Percentiles rank a stretch among this genome's conserved stretches.
Evolutionary conservation across 1,140 invertebrate species (phyloP).

Genomic region (Trachymyrmex cornetzi): DNA sequence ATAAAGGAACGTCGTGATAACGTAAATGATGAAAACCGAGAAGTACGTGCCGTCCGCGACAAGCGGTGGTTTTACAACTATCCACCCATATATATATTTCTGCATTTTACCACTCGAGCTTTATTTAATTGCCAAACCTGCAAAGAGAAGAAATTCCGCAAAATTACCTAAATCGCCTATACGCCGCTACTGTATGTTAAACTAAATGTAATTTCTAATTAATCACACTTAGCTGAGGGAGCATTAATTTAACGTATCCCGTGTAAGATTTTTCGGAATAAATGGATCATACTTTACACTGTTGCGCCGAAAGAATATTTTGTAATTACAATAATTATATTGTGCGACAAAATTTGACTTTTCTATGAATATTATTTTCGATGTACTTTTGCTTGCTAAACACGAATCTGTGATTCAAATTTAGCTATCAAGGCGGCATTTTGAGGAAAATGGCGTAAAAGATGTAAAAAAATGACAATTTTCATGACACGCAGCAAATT

Average conservation of each 20-base stretch:
- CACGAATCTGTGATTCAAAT: too few relatives aligned
- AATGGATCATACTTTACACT: not conserved
- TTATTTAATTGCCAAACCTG: conserved; percentile 35
- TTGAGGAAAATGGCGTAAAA: too few relatives aligned
- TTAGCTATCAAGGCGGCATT: too few relatives aligned
- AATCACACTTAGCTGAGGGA: not conserved
- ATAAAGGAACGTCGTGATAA: conserved; percentile 76
- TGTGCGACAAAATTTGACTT: too few relatives aligned
- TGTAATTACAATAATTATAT: too few relatives aligned
- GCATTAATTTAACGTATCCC: not conserved
- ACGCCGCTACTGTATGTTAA: not conserved
- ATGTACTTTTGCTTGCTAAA: too few relatives aligned
- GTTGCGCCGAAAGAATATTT: not conserved
- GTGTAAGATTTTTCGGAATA: not conserved
- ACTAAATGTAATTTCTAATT: conserved; percentile 30
- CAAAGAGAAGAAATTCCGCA: conserved; percentile 13
- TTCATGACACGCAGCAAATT: too few relatives aligned
- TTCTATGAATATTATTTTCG: too few relatives aligned
- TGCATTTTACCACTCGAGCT: not conserved
- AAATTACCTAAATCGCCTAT: not conserved
- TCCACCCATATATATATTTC: conserved; percentile 30
- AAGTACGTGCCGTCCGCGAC: conserved; percentile 72
- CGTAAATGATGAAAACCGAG: conserved; percentile 77
- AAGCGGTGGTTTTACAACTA: conserved; percentile 65
- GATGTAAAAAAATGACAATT: too few relatives aligned